Base-by-base conservation (phyloP, 2,888 invertebrate species). In the Phyto melanocephala region DNA sequence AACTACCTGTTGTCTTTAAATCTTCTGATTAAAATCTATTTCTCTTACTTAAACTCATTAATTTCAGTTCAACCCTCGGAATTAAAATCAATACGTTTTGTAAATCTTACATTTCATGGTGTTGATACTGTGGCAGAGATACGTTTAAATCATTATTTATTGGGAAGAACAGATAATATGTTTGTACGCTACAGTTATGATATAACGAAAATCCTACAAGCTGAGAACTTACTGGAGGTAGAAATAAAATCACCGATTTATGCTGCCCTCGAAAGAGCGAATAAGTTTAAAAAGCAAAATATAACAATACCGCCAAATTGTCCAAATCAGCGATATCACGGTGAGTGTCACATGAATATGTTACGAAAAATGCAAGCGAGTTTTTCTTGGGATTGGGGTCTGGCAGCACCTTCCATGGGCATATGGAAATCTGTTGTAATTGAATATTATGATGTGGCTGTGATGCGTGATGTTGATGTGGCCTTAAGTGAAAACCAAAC, bases 311-410 rank as follows among this genome's bases (percentile, higher is more conserved):
- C 96, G 0, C 98, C 98, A 0, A 92, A 92, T 4, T 98, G 98
- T 88, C 95, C 97, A 0, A 94, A 95, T 0, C 87, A 90, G 0
- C 92, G 92, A 1, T 98, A 98, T 88, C 93, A 96, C 75, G 99
- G 99, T 0, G 98, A 98, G 90, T 98, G 98, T 86, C 97, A 99
- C 87, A 95, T 94, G 37, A 99, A 99, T 91, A 96, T 97, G 91
- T 92, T 98, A 62, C 92, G 98, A 60, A 98, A 98, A 92, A 97
- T 97, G 96, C 98, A 98, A 91, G 95, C 98, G 0, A 97, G 98
- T 0, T 99, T 98, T 89, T 92, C 95, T 37, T 99, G 99, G 99
- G 99, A 99, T 90, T 99, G 99, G 99, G 99, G 99, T 6, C 97
- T 98, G 2, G 96, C 98, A 0, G 97, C 98, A 85, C 98, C 99